These are phyloP conservation scores for Dichetophora obliterata DNA, from an alignment of 2,888 invertebrate genomes.

Conservation along the genomic window DNA sequence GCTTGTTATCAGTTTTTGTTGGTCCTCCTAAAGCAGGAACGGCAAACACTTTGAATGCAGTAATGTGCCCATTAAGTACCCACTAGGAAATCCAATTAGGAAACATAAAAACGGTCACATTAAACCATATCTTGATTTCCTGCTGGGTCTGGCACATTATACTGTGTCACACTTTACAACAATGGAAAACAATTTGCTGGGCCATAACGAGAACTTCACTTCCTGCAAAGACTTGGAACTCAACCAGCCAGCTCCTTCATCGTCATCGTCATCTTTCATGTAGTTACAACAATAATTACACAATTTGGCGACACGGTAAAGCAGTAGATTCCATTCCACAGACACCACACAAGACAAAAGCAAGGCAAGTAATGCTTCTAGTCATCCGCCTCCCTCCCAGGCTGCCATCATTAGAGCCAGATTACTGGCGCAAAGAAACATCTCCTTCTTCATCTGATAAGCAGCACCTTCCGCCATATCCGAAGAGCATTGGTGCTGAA, in stretches of 20 bases:
- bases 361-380: neutral
- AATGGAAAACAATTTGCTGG: slow-evolving; percentile 22
- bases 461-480: slow-evolving; percentile 24
- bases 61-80: neutral
- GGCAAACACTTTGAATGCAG: neutral
- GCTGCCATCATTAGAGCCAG: neutral
- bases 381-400: neutral
- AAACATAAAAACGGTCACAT: too few species aligned
- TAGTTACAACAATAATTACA: slow-evolving; percentile 25
- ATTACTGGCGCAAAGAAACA: neutral
- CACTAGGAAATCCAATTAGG: neutral
- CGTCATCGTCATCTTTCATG: slow-evolving; percentile 6
- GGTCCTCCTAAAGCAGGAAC: neutral
- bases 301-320: neutral
- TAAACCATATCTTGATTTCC: neutral
- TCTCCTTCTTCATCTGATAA: slow-evolving; percentile 22
- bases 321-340: neutral
- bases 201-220: slow-evolving; percentile 5
- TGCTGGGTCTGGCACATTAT: neutral
- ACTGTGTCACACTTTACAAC: slow-evolving; percentile 1
- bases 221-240: neutral
- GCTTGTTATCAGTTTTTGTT: slow-evolving; percentile 11
- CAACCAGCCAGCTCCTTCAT: too few species aligned
- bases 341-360: neutral
- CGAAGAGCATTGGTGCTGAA: slow-evolving; percentile 16